Percentiles rank a stretch among this genome's conserved stretches.
Conservation (phyloP, 2,797 vertebrate genomes). For the Dromococcyx pavoninus region DNA sequence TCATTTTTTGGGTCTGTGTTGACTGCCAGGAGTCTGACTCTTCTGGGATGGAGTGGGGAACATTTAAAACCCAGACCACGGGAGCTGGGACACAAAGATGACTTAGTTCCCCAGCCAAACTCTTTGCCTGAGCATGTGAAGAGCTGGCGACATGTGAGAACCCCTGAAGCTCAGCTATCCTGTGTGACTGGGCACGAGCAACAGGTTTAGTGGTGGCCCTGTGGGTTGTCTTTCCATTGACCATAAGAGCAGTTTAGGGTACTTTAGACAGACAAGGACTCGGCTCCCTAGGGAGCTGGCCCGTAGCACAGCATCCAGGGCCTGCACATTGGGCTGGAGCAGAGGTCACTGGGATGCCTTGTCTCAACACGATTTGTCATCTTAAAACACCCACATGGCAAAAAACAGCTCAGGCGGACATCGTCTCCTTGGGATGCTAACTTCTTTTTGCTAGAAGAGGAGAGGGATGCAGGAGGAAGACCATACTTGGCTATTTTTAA, state of each 20-base stretch:
- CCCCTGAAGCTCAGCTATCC: background rate
- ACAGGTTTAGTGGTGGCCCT: background rate
- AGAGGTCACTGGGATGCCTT: accelerated
- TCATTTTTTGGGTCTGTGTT: background rate
- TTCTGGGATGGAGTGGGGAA: background rate
- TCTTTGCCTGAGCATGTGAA: accelerated
- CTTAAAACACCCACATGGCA: background rate
- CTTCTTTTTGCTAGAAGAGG: background rate
- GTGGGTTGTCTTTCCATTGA: background rate
- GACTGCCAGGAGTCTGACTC: background rate
- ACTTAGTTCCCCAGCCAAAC: background rate
- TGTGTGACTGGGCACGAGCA: accelerated
- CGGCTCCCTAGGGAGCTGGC: background rate
- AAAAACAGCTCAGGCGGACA: background rate
- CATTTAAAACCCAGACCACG: background rate
- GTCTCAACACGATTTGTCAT: background rate
- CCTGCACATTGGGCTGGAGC: accelerated
- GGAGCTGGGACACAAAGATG: background rate
- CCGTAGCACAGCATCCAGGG: background rate
- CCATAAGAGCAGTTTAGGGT: background rate
- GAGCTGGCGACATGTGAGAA: background rate
- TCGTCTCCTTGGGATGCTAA: background rate
- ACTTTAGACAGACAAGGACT: background rate
- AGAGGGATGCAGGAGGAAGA: background rate
- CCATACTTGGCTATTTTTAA: background rate